Conservation (phyloP, 2,113 vertebrate species). For the Neotoma lepida region DNA sequence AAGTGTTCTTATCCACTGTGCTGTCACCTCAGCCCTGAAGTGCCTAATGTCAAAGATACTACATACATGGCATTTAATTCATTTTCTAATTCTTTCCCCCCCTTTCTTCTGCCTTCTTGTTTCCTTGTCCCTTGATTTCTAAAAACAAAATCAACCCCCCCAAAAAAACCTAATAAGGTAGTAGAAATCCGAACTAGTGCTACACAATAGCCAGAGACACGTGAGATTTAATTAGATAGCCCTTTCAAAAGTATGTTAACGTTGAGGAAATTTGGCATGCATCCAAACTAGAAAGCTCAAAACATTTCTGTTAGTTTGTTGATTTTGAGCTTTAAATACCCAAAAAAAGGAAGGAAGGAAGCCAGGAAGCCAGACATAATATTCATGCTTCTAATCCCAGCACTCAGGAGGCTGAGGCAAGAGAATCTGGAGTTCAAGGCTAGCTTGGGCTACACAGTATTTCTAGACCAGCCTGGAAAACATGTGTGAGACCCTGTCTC, state of each 20-base stretch:
- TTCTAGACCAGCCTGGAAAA: background rate
- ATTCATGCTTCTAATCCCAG: background rate
- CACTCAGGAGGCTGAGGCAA: background rate
- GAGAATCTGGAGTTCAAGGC: background rate
- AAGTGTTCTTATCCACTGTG: too few species aligned
- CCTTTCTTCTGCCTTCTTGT: background rate
- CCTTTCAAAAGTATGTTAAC: constrained; percentile 49
- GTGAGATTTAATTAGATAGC: constrained; percentile 62
- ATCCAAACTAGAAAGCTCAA: constrained; percentile 58
- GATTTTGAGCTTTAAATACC: constrained; percentile 38
- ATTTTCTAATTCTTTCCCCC: background rate
- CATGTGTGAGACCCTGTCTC: background rate
- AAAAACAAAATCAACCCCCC: background rate
- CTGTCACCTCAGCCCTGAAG: too few species aligned
- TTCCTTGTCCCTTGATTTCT: background rate
- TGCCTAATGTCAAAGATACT: background rate
- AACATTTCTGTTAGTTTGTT: constrained; percentile 60
- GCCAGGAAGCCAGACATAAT: background rate
- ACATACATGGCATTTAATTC: background rate
- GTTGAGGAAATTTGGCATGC: constrained; percentile 44
- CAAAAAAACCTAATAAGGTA: background rate
- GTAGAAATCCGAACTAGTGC: constrained; percentile 11
- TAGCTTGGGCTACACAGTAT: background rate
- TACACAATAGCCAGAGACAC: constrained; percentile 27
- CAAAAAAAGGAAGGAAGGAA: background rate